Evolutionary conservation across 2,113 vertebrate genomes (phyloP).

Genomic region (Esox niger): DNA sequence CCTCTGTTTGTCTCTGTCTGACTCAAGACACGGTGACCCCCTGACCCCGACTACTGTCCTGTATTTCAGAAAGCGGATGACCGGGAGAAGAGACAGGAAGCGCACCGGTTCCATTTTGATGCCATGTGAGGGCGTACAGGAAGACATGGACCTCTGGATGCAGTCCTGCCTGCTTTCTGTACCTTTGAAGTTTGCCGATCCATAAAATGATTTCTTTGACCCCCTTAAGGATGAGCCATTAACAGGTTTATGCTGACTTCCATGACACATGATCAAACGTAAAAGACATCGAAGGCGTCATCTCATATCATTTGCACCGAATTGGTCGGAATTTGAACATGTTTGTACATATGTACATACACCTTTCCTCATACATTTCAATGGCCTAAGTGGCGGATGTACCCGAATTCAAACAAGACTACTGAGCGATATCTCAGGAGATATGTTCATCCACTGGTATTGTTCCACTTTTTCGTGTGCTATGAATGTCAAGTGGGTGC

Average conservation of each 20-base stretch:
- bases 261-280: neutral
- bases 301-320: neutral
- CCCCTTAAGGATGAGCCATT: neutral
- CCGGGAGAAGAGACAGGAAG: slow-evolving; percentile 95
- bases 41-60: neutral
- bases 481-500: neutral
- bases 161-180: slow-evolving; percentile 4
- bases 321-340: neutral
- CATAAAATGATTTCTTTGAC: neutral
- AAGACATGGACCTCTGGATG: neutral
- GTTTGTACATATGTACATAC: neutral
- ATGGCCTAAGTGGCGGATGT: neutral
- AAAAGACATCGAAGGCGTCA: neutral
- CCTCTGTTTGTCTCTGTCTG: neutral
- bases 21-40: neutral
- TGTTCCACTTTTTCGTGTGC: neutral
- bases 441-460: neutral
- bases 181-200: neutral
- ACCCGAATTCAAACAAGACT: neutral
- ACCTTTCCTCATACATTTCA: neutral
- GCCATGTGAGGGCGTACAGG: slow-evolving; percentile 84
- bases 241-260: neutral
- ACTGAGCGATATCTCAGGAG: neutral
- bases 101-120: slow-evolving; percentile 98
- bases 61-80: slow-evolving; percentile 95